A percentile compares a stretch with the other conserved stretches of the same genome.
Evolutionary conservation across 2,888 invertebrate genomes (phyloP).

Genomic region (Drosophila atroscutellata): DNA sequence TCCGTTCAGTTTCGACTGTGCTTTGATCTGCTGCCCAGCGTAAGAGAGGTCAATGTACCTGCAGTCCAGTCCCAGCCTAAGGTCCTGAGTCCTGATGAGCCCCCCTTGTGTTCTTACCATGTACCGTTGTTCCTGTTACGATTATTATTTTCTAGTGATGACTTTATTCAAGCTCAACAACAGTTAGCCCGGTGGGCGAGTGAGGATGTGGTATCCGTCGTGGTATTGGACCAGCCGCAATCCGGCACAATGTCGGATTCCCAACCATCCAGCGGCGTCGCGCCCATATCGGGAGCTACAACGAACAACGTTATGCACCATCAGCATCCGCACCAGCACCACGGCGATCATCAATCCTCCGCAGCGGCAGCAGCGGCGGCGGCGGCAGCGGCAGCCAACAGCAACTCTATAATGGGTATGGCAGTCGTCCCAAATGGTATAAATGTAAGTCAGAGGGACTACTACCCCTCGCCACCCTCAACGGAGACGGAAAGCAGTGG

Average conservation of each 20-base stretch:
- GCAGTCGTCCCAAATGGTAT: constrained; percentile 84
- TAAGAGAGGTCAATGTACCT: constrained; percentile 14
- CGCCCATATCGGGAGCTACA: constrained; percentile 87
- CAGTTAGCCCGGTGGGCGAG: constrained; percentile 98
- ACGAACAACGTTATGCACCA: constrained; percentile 86
- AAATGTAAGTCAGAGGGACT: constrained; percentile 86
- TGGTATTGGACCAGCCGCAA: constrained; percentile 85
- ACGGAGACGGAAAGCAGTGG: constrained; percentile 87
- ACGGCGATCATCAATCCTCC: constrained; percentile 84
- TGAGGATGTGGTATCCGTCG: constrained; percentile 91
- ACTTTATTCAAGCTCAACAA: constrained; percentile 98
- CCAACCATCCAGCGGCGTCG: constrained; percentile 86
- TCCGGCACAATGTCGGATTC: constrained; percentile 85
- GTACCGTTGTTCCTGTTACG: constrained; percentile 89
- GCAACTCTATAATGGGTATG: constrained; percentile 81
- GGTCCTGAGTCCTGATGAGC: constrained; percentile 54
- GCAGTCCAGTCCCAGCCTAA: constrained; percentile 32
- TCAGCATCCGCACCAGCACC: constrained; percentile 85
- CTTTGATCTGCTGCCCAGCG: constrained; percentile 29
- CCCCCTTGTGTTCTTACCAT: constrained; percentile 83
- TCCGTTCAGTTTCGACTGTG: constrained; percentile 8
- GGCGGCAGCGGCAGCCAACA: constrained; percentile 72
- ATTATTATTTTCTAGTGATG: constrained; percentile 97
- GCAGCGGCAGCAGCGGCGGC: constrained; percentile 72
- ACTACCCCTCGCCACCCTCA: constrained; percentile 86